Evolutionary conservation across 2,888 invertebrate genomes (phyloP).

Genomic region (Ophonus ardosiacus): DNA sequence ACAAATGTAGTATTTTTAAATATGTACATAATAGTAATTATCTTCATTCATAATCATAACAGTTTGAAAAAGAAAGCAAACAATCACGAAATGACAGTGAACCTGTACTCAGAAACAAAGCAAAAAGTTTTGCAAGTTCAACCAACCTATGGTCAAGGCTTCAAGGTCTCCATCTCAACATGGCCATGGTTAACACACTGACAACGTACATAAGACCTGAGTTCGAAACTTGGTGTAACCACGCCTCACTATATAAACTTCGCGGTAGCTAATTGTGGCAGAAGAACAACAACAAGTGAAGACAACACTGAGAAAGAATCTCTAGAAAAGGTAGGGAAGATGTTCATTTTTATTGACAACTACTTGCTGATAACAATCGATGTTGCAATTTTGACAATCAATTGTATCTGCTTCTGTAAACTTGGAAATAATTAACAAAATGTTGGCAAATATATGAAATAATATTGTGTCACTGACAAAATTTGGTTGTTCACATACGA

Average conservation of each 20-base stretch:
- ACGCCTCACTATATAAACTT: conserved; percentile 8
- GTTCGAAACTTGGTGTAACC: conserved; percentile 19
- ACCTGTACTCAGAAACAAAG: not conserved
- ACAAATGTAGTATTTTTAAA: not conserved
- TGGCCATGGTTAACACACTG: not conserved
- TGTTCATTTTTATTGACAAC: not conserved
- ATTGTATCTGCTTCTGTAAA: no score
- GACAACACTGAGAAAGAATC: not conserved
- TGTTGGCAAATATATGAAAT: no score
- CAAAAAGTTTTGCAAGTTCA: not conserved
- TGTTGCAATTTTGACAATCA: no score
- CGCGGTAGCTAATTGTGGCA: not conserved
- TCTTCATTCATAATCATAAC: not conserved
- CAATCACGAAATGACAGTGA: not conserved
- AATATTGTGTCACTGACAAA: no score
- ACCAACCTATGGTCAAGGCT: not conserved
- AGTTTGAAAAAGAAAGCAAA: not conserved
- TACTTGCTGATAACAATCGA: no score
- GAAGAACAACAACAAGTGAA: not conserved
- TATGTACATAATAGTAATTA: not conserved
- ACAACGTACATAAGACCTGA: conserved; percentile 1
- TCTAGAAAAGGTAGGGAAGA: not conserved
- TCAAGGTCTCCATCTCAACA: conserved; percentile 3
- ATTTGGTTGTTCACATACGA: no score
- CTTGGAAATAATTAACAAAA: no score